Percentiles rank a stretch among this genome's conserved stretches.
phyloP scores from a whole-genome alignment of 2,797 vertebrate genomes.

The Typhlichthys subterraneus region DNA sequence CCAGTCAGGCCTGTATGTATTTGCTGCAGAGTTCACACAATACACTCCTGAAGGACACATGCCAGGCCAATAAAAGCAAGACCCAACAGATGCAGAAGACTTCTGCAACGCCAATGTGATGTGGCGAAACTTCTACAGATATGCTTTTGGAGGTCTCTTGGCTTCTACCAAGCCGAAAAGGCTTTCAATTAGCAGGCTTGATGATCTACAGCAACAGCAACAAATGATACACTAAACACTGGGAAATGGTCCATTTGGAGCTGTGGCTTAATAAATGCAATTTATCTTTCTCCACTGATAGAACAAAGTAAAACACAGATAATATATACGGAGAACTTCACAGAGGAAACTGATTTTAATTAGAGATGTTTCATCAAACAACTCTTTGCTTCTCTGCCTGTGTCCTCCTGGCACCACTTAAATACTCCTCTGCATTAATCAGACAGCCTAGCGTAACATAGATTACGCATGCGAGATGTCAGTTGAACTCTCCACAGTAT shows the following conservation, averaged over 20 bases:
- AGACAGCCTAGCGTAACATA: conserved; percentile 21
- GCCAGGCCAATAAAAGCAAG: conserved; percentile 26
- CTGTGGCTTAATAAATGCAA: conserved; percentile 56
- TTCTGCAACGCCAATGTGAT: conserved; percentile 32
- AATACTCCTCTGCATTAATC: conserved; percentile 50
- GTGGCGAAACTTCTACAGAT: conserved; percentile 30
- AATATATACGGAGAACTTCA: conserved; percentile 39
- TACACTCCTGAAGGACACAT: conserved; percentile 41
- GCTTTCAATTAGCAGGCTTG: conserved; percentile 62
- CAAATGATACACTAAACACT: conserved; percentile 46
- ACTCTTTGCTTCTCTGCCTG: conserved; percentile 27
- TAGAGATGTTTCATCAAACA: conserved; percentile 61
- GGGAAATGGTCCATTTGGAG: conserved; percentile 45
- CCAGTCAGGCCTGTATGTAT: conserved; percentile 27
- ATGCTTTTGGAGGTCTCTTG: conserved; percentile 36
- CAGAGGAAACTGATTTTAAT: conserved; percentile 58
- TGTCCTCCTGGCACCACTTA: conserved; percentile 40
- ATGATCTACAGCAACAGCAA: conserved; percentile 21
- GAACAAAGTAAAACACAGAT: conserved; percentile 44
- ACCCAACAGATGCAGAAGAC: conserved; percentile 34
- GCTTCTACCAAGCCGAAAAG: conserved; percentile 48
- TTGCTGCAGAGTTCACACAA: conserved; percentile 31
- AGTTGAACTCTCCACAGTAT: conserved; percentile 17
- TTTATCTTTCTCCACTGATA: conserved; percentile 43
- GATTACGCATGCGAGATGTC: conserved; percentile 22